A percentile compares a stretch with the other conserved stretches of the same genome.
These are phyloP conservation scores for Thermophis baileyi DNA, from an alignment of 2,113 vertebrate species.

Conservation along the genomic window DNA sequence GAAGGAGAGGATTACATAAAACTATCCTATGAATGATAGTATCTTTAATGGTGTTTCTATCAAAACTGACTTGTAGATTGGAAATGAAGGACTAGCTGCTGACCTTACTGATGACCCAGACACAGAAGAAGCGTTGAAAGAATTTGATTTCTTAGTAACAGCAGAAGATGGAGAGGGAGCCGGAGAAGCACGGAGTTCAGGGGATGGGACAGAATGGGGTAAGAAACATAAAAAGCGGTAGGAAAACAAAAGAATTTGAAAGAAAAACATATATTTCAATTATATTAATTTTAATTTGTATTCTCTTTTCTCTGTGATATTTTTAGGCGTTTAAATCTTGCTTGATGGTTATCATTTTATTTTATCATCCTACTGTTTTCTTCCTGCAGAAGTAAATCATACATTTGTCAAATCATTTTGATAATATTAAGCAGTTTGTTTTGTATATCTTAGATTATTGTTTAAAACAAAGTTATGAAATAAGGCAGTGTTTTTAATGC, in stretches of 20 bases:
- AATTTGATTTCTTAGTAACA: constrained; percentile 98
- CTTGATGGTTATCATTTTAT: background rate
- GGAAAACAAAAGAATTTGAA: constrained; percentile 11
- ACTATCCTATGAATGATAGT: background rate
- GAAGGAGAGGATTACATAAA: background rate
- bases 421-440: background rate
- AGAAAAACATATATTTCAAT: background rate
- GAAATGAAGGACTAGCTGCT: constrained; percentile 87
- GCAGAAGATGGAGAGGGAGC: constrained; percentile 97
- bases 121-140: constrained; percentile 97
- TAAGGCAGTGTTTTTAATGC: background rate
- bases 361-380: background rate
- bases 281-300: background rate
- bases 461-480: background rate
- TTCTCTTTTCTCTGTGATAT: background rate
- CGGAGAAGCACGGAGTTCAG: constrained; percentile 95
- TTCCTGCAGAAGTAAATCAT: background rate
- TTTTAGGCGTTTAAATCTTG: background rate
- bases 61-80: constrained; percentile 68
- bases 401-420: background rate
- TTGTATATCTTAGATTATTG: background rate
- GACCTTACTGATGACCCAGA: constrained; percentile 89
- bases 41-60: background rate
- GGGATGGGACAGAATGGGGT: constrained; percentile 99
- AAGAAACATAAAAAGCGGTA: constrained; percentile 57